phyloP scores from a whole-genome alignment of 92 coral and sea anemone genomes.

The Porites evermanni region DNA sequence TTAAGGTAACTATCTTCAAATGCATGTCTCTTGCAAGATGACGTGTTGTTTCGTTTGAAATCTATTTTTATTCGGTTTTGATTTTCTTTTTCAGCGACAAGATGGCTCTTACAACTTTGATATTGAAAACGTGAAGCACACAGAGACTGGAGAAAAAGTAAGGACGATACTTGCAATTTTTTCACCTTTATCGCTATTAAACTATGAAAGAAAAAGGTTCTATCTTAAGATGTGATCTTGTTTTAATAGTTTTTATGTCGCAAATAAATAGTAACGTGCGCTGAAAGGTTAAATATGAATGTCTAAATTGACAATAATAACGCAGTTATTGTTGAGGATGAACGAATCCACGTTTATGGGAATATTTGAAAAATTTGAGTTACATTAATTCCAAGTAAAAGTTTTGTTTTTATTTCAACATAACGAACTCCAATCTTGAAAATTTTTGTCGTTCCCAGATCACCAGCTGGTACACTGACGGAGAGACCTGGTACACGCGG shows the following conservation, averaged over 20 bases:
- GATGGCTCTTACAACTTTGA: slow-evolving; percentile 93
- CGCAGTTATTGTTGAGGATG: no score
- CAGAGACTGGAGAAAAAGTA: slow-evolving; percentile 93
- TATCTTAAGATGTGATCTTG: no score
- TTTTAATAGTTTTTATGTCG: no score
- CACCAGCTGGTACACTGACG: slow-evolving; percentile 92
- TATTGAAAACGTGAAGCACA: slow-evolving; percentile 72
- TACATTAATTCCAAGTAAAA: no score
- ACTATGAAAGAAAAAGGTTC: neutral
- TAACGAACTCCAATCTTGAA: neutral
- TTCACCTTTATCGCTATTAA: neutral
- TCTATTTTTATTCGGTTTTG: neutral
- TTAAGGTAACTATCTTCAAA: slow-evolving; percentile 59
- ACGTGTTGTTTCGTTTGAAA: neutral
- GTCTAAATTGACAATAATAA: no score
- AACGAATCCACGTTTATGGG: no score
- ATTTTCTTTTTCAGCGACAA: slow-evolving; percentile 56
- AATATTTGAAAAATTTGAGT: no score
- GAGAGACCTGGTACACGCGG: slow-evolving; percentile 94
- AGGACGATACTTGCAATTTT: neutral
- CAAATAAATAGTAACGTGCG: no score
- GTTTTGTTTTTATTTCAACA: no score
- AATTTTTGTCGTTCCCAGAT: slow-evolving; percentile 54
- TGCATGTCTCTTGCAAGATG: neutral
- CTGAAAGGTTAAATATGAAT: no score